Conservation (phyloP, 2,797 vertebrate genomes). For the Vipera latastei region DNA sequence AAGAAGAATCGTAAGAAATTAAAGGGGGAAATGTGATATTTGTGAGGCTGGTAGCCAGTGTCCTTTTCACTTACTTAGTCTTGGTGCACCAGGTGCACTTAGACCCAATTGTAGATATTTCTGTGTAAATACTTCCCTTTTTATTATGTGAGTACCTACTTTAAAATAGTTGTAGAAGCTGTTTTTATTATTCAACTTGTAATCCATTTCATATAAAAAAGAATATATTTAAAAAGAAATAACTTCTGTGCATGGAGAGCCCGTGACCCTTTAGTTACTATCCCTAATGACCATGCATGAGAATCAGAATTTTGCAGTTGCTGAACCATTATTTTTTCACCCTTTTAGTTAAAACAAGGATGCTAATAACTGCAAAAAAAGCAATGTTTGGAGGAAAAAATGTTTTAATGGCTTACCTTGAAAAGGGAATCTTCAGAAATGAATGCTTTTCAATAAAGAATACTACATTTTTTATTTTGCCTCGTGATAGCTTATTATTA, state of each 20-base stretch:
- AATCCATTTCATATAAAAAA: conserved; percentile 1
- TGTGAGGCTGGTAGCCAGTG: conserved; percentile 13
- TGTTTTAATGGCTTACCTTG: conserved; percentile 31
- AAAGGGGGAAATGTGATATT: conserved; percentile 3
- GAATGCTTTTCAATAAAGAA: conserved; percentile 48
- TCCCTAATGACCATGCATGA: neutral
- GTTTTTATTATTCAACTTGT: conserved; percentile 1
- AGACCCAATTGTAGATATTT: conserved; percentile 69
- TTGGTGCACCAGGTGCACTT: conserved; percentile 34
- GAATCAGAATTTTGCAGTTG: neutral
- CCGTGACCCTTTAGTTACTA: neutral
- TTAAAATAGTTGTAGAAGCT: conserved; percentile 33
- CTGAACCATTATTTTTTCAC: neutral
- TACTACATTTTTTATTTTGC: neutral
- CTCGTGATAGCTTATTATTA: accelerated
- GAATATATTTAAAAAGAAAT: conserved; percentile 33
- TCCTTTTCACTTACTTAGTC: conserved; percentile 1
- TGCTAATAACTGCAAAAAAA: conserved; percentile 20
- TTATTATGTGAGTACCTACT: conserved; percentile 33
- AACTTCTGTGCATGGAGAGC: neutral
- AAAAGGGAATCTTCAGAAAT: conserved; percentile 28
- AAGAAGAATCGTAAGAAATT: conserved; percentile 78
- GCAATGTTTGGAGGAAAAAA: conserved; percentile 8
- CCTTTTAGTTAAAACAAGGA: neutral
- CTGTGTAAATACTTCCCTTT: conserved; percentile 73